Evolutionary conservation across 2,113 vertebrate genomes (phyloP), one percentile per base, ranked within the genome.

Genomic region (Phyllostomus hastatus): DNA sequence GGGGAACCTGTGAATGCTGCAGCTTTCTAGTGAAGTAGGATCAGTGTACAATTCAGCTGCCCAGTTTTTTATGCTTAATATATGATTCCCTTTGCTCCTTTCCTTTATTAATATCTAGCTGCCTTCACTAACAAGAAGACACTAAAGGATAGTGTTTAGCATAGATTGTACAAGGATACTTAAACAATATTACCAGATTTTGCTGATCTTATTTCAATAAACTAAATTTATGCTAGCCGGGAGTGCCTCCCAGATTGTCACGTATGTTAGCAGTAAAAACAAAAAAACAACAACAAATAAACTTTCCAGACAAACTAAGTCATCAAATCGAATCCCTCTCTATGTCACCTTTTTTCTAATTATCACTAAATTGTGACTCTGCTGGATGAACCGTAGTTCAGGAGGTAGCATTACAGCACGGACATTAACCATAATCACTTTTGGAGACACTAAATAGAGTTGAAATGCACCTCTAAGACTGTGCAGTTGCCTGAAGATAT

Each of bases 281-380:
- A 41, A 72, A 72, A 72, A 72, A 24, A 70, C 35, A 70, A 41
- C 38, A 70, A 41, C 38, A 66, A 43, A 86, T 31, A 69, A 4
- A 11, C 88, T 67, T 90, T 5, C 54, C 35, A 54, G 50, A 86
- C 59, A 97, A 79, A 92, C 73, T 70, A 86, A 96, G 78, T 48
- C 54, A 79, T 20, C 6, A 35, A 69, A 43, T 81, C 35, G 80
- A 95, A 86, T 90, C 57, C 81, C 88, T 85, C 54, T 91, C 67
- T 95, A 50, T 31, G 91, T 97, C 94, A 94, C 89, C 86, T 91
- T 91, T 89, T 95, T 84, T 90, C 86, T 93, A 96, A 94, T 90
- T 89, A 88, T 92, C 90, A 59, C 35, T 41, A 90, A 94, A 69
- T 70, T 31, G 17, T 95, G 75, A 84, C 91, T 97, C 67, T 38